Percentiles rank a stretch among this genome's conserved stretches.
Conservation (phyloP, 2,888 invertebrate genomes). For the Timandra comae region DNA sequence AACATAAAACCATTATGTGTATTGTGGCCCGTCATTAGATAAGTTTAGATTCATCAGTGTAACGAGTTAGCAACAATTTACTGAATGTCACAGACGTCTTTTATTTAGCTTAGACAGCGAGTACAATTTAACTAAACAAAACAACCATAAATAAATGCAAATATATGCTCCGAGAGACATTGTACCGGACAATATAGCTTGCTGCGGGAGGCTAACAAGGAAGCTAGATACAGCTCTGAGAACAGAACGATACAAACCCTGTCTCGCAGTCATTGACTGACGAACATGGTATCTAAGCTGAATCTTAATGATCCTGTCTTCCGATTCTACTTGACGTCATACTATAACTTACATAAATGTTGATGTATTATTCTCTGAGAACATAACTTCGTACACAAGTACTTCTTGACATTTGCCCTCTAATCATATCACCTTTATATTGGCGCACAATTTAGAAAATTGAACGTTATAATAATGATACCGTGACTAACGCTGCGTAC, state of each 20-base stretch:
- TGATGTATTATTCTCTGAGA: conserved; percentile 1
- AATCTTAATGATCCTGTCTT: conserved; percentile 15
- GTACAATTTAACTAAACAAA: conserved; percentile 30
- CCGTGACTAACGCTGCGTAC: conserved; percentile 3
- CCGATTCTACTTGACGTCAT: not conserved
- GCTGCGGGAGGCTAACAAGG: conserved; percentile 30
- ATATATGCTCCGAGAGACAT: conserved; percentile 30
- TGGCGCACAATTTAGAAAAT: too few species aligned
- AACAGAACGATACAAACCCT: conserved; percentile 23
- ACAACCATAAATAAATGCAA: conserved; percentile 33
- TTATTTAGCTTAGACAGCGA: conserved; percentile 28
- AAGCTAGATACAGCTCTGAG: conserved; percentile 27
- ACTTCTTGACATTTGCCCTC: not conserved
- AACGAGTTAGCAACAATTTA: too few species aligned
- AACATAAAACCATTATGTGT: too few species aligned
- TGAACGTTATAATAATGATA: too few species aligned
- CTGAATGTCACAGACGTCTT: conserved; percentile 17
- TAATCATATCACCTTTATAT: too few species aligned
- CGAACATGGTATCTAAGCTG: conserved; percentile 11
- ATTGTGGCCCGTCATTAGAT: too few species aligned
- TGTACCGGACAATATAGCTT: conserved; percentile 27
- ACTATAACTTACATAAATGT: not conserved
- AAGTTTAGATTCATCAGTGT: too few species aligned
- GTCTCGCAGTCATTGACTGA: conserved; percentile 18
- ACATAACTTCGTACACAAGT: conserved; percentile 1